Conservation (phyloP, 2,113 vertebrate species). For the Bubalus kerabau region DNA sequence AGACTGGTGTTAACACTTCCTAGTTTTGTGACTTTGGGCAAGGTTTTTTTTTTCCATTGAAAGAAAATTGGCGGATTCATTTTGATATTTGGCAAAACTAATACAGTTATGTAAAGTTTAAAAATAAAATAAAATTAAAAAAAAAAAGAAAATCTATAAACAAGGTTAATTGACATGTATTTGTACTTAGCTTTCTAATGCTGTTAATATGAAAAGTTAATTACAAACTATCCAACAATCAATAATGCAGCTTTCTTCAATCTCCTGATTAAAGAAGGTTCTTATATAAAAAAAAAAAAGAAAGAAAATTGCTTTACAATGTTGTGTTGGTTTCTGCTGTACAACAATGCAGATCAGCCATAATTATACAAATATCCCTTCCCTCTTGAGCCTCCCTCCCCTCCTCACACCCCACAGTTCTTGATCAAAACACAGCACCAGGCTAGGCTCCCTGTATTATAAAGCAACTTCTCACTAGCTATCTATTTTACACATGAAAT, state of each 20-base stretch:
- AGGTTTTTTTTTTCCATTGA: not conserved
- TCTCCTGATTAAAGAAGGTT: too few species aligned
- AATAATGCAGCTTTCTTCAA: too few species aligned
- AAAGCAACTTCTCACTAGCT: not conserved
- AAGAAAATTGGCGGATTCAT: not conserved
- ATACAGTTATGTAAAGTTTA: too few species aligned
- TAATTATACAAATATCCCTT: not conserved
- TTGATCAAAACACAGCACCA: not conserved
- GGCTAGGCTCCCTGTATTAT: not conserved
- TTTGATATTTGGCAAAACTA: too few species aligned
- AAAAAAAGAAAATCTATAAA: too few species aligned
- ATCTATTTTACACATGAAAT: not conserved
- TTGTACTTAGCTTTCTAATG: too few species aligned
- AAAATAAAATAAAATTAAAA: too few species aligned
- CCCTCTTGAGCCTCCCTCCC: not conserved
- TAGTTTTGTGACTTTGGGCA: not conserved
- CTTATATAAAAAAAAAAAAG: not conserved
- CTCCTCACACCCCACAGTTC: not conserved
- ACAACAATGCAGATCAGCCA: not conserved
- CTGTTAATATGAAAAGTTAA: too few species aligned
- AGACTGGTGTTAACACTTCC: not conserved
- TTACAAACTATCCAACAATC: too few species aligned
- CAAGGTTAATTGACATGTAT: too few species aligned
- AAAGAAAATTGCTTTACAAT: not conserved
- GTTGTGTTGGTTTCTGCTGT: not conserved